Evolutionary conservation across 2,797 vertebrate genomes (phyloP).

Genomic region (Sitta carolinensis): DNA sequence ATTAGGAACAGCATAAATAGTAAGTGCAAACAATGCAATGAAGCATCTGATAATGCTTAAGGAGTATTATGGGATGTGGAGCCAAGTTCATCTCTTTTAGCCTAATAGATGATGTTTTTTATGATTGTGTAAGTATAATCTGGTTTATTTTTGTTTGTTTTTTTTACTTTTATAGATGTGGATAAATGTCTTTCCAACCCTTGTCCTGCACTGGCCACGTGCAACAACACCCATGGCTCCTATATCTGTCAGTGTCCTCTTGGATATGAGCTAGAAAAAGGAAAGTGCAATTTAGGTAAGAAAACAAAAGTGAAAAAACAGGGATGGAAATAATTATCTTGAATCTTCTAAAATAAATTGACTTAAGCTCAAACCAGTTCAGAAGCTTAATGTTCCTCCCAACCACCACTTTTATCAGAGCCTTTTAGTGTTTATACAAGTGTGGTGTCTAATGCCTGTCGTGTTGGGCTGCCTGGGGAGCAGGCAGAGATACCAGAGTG

Average conservation of each 20-base stretch:
- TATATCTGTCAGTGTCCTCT: slow-evolving; percentile 90
- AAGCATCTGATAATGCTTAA: slow-evolving; percentile 2
- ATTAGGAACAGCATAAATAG: slow-evolving; percentile 1
- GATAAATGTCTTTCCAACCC: slow-evolving; percentile 87
- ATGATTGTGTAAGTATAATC: neutral
- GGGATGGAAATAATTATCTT: slow-evolving; percentile 4
- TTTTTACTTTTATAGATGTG: slow-evolving; percentile 83
- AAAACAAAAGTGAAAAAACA: neutral
- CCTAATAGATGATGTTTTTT: neutral
- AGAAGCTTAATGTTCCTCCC: neutral
- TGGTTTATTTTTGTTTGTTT: neutral
- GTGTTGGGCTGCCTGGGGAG: neutral
- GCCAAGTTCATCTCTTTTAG: neutral
- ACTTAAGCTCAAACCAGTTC: neutral
- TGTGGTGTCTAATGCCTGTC: neutral
- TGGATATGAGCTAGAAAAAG: slow-evolving; percentile 89
- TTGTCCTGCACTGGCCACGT: slow-evolving; percentile 83
- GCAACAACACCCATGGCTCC: slow-evolving; percentile 87
- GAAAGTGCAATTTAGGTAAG: slow-evolving; percentile 89
- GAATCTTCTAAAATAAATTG: slow-evolving; percentile 35
- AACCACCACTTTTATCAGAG: neutral
- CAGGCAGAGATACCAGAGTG: neutral
- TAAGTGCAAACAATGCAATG: slow-evolving; percentile 10
- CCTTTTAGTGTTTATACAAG: neutral
- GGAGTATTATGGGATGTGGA: neutral